Conservation (phyloP, 2,797 vertebrate species). For the Smutsia gigantea region DNA sequence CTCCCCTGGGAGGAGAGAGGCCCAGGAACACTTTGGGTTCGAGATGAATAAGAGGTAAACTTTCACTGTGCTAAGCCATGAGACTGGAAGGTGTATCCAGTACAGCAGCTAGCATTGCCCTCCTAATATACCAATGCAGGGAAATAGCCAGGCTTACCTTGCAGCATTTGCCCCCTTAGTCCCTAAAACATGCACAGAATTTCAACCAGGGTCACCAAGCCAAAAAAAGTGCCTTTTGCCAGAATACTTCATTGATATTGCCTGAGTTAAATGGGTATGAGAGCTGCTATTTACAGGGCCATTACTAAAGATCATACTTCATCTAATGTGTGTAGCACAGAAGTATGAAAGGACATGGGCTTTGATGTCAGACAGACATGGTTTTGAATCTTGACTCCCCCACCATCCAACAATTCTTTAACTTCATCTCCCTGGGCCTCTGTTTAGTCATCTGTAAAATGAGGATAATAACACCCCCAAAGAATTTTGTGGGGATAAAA, state of each 20-base stretch:
- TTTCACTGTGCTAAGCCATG: neutral
- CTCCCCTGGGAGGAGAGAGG: neutral
- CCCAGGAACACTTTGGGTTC: neutral
- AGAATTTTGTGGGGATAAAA: constrained; percentile 43
- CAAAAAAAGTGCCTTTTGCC: constrained; percentile 31
- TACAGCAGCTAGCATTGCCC: neutral
- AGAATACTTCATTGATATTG: constrained; percentile 41
- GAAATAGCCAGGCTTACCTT: neutral
- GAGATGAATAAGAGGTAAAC: constrained; percentile 2
- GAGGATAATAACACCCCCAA: constrained; percentile 47
- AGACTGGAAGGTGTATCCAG: constrained; percentile 46
- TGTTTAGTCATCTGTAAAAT: constrained; percentile 65
- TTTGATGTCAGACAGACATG: constrained; percentile 73
- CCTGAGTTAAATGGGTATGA: constrained; percentile 39
- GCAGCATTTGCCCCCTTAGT: neutral
- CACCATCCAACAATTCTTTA: neutral
- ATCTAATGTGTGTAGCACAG: constrained; percentile 13
- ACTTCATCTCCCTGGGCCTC: constrained; percentile 35
- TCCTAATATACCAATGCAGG: neutral
- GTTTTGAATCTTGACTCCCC: constrained; percentile 15
- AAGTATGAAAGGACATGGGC: neutral
- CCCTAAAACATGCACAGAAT: neutral
- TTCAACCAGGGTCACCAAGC: constrained; percentile 4
- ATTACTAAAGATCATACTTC: constrained; percentile 67
- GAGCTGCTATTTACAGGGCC: constrained; percentile 58